Base-by-base conservation (phyloP, 2,113 vertebrate species). In the Sturnus vulgaris region DNA sequence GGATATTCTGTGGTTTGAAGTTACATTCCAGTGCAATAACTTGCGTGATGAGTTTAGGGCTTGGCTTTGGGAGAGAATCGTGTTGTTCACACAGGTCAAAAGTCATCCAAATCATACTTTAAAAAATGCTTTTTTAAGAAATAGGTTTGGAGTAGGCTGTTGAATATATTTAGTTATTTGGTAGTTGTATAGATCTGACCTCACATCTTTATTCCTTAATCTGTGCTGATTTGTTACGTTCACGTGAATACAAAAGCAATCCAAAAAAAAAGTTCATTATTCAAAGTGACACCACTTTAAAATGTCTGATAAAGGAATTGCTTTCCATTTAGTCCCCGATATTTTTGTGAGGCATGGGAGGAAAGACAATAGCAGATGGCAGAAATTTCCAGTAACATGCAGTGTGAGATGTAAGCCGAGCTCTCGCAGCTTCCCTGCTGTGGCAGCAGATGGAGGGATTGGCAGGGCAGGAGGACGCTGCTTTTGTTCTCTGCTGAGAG, bases 301-400 rank as follows among this genome's bases (percentile, higher is more conserved):
- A 86, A 49, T 15, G 12, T 44, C 47, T 46, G 52, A 81, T 71
- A 44, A 44, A 82, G n/a, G 59, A 56, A 52, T 46, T 37, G 18
- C 19, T 64, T 52, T 87, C 35, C 10, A 0, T 37, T 49, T 46
- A 27, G 72, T 44, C n/a, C 21, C 68, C 0, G 7, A 5, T 73
- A 22, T 50, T 79, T 80, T 57, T 72, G 42, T 12, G 77, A 76
- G 49, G 70, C 30, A 56, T 12, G 27, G n/a, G 53, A 82, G 75
- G 66, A 49, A 25, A 73, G 52, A 55, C 66, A 53, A 27, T 12
- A 64, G 89, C 91, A 96, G 95, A 85, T 88, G 95, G 95, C 95
- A 93, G 88, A 94, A 90, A 15, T 35, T 90, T 92, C 76, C 65
- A 94, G 92, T 47, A 79, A 21, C 37, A 5, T 10, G 84, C 81